These are phyloP conservation scores for Anthonomus grandis DNA, from an alignment of 1,140 invertebrate species.

Conservation along the genomic window DNA sequence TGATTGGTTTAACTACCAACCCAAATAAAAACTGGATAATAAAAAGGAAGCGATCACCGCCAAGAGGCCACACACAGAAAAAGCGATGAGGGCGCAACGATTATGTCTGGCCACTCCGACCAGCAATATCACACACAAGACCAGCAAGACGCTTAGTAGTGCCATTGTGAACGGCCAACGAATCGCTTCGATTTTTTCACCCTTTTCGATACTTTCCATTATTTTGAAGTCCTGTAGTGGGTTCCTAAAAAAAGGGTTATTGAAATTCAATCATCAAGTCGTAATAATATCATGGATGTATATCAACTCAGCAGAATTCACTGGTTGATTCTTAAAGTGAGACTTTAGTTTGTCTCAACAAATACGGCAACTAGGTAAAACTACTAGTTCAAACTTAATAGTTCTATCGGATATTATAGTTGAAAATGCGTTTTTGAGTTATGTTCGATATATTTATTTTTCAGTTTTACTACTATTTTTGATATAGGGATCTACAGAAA, in stretches of 20 bases:
- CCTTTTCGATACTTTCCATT: slow-evolving; percentile 59
- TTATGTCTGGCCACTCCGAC: slow-evolving; percentile 81
- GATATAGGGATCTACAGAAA: no score
- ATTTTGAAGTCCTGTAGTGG: slow-evolving; percentile 67
- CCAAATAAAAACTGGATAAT: slow-evolving; percentile 74
- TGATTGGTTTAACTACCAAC: slow-evolving; percentile 49
- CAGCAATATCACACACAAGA: slow-evolving; percentile 75
- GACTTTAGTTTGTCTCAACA: no score
- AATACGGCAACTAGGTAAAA: no score
- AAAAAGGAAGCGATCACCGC: slow-evolving; percentile 89
- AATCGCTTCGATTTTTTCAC: slow-evolving; percentile 59
- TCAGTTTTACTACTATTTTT: no score
- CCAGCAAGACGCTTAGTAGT: slow-evolving; percentile 69
- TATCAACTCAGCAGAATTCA: no score
- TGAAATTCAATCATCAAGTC: no score
- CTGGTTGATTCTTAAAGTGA: no score
- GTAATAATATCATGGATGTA: no score
- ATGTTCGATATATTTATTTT: no score
- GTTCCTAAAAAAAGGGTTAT: slow-evolving; percentile 12
- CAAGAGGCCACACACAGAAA: slow-evolving; percentile 79
- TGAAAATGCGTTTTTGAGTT: no score
- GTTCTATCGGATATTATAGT: no score
- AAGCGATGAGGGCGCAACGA: slow-evolving; percentile 78
- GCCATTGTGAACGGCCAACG: slow-evolving; percentile 80
- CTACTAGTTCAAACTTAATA: no score